Evolutionary conservation across 2,113 vertebrate genomes (phyloP), one percentile per base, ranked within the genome.

Genomic region (Oncorhynchus gorbuscha): DNA sequence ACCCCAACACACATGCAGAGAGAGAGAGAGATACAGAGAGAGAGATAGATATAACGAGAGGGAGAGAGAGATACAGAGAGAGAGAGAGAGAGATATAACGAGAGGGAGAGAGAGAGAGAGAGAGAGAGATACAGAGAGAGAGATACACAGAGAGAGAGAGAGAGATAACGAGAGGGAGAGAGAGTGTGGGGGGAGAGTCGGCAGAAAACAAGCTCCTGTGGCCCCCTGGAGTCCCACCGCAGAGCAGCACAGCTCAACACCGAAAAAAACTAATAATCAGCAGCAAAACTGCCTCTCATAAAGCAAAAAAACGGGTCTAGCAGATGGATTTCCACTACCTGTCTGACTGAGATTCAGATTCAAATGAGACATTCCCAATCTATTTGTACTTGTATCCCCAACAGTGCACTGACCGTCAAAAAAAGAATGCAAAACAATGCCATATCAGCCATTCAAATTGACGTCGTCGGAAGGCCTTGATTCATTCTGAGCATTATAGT

Each of bases 151-250:
- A 78, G 73, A 74, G 81, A 74, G 22, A 64, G 22, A 24, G 3
- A 24, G 22, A 64, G 1, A 24, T 5, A 64, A 18, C 2, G 59
- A 61, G 59, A 61, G 16, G 8, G 82, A 82, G 78, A 39, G 7
- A 39, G 8, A 16, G 14, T 1, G 8, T 0, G 3, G 13, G 48
- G 2, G 89, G 92, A 86, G 73, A 81, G 86, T 83, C 76, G 87
- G 81, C 79, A 89, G 84, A 91, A 92, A 95, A 95, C 89, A 93
- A 91, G 84, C 35, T 64, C 14, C 73, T 45, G 48, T 76, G 81
- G 92, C 93, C 94, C 94, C 82, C 64, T 28, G 84, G 85, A 88
- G 86, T 70, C 83, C 24, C 81, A 73, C 80, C 85, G 74, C 87
- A 92, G 87, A 92, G 87, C 89, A 79, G 66, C 77, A 85, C 73